These are phyloP conservation scores for Hucho hucho DNA, from an alignment of 2,113 vertebrate species.

Conservation along the genomic window DNA sequence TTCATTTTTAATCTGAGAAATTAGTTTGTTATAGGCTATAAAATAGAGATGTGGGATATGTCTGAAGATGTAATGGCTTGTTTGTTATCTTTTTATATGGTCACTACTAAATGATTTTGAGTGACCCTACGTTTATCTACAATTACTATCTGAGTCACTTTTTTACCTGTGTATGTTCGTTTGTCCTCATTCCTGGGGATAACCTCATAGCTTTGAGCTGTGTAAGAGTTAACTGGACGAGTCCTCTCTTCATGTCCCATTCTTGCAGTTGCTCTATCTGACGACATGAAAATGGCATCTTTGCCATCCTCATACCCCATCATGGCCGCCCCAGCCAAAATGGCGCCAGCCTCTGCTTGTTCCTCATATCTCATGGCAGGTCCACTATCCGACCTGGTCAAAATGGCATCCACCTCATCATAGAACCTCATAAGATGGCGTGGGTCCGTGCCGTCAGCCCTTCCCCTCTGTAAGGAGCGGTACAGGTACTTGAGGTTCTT, in stretches of 20 bases:
- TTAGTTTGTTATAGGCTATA: too few relatives aligned
- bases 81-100: neutral
- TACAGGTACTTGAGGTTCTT: constrained; percentile 91
- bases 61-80: too few relatives aligned
- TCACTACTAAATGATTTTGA: neutral
- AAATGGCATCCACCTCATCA: constrained; percentile 82
- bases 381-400: constrained; percentile 59
- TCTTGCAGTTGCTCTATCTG: neutral
- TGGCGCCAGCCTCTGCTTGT: neutral
- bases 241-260: constrained; percentile 21
- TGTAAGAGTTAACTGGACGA: constrained; percentile 13
- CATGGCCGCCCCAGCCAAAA: constrained; percentile 15
- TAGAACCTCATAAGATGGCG: constrained; percentile 84
- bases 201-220: constrained; percentile 7
- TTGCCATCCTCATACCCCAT: constrained; percentile 23
- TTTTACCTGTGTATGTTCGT: neutral
- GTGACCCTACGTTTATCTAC: neutral
- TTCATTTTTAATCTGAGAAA: neutral
- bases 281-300: constrained; percentile 8
- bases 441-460: constrained; percentile 68
- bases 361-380: constrained; percentile 26
- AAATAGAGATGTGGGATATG: too few relatives aligned
- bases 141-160: neutral
- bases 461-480: constrained; percentile 81
- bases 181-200: constrained; percentile 2